Evolutionary conservation across 2,797 vertebrate genomes (phyloP).

Genomic region (Molossus molossus): DNA sequence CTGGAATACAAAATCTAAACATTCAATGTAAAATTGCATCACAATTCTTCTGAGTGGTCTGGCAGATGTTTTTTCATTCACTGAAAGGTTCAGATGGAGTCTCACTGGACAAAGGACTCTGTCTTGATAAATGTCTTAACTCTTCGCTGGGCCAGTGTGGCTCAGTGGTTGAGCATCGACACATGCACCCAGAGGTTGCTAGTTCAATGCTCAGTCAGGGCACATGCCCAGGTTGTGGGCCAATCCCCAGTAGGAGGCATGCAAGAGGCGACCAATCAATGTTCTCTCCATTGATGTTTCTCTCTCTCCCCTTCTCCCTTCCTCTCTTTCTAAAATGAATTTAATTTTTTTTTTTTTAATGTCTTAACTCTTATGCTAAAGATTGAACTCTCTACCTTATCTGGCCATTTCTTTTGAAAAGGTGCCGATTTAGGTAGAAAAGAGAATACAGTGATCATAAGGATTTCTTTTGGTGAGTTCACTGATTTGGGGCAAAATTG

Average conservation of each 20-base stretch:
- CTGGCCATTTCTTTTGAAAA: slow-evolving; percentile 51
- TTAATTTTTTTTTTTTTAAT: too few species aligned
- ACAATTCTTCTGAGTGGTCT: not conserved
- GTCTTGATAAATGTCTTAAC: slow-evolving; percentile 33
- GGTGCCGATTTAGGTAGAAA: slow-evolving; percentile 22
- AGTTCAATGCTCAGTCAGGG: too few species aligned
- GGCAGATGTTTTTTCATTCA: not conserved
- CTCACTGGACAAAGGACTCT: slow-evolving; percentile 29
- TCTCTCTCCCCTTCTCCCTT: too few species aligned
- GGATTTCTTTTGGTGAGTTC: not conserved
- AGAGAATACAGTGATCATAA: slow-evolving; percentile 3
- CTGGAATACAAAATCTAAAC: slow-evolving; percentile 49
- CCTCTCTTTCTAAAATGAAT: too few species aligned
- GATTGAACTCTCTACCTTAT: not conserved
- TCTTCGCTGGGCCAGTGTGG: not conserved
- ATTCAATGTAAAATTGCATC: not conserved
- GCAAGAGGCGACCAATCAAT: too few species aligned
- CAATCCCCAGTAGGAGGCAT: too few species aligned
- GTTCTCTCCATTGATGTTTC: too few species aligned
- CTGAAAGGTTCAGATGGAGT: not conserved
- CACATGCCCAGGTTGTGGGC: too few species aligned
- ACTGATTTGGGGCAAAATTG: not conserved
- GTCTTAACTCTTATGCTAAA: slow-evolving; percentile 27
- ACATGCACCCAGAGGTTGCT: too few species aligned
- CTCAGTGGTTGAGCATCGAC: too few species aligned